These are phyloP conservation scores for Cephus spinipes DNA, from an alignment of 2,888 invertebrate species.

Conservation along the genomic window DNA sequence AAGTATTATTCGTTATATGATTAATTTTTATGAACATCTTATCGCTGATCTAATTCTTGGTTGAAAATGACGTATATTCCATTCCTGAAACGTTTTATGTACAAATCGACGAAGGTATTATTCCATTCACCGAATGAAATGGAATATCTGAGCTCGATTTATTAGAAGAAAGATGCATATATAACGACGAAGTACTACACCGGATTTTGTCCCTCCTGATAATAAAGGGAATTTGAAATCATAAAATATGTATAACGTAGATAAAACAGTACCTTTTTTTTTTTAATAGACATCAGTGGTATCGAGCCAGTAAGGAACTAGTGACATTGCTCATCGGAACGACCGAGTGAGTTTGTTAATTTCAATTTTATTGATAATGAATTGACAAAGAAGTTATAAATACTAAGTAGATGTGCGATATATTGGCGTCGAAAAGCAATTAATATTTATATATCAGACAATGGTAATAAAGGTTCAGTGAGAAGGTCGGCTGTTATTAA, in stretches of 20 bases:
- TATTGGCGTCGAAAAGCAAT: not conserved
- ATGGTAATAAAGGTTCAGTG: not conserved
- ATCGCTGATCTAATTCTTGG: not conserved
- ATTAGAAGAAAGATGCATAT: not conserved
- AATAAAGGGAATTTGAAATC: not conserved
- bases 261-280: not conserved
- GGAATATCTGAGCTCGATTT: not conserved
- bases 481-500: not conserved
- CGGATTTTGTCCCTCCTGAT: not conserved
- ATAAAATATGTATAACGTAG: not conserved
- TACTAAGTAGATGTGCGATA: not conserved
- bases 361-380: not conserved
- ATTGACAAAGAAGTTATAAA: not conserved
- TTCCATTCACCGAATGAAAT: not conserved
- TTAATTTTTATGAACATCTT: not conserved
- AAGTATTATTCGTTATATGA: not conserved
- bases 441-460: constrained; percentile 5
- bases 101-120: not conserved
- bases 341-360: not conserved
- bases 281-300: not conserved
- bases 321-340: not conserved
- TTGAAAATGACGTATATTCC: not conserved
- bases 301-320: not conserved
- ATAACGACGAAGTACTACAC: not conserved
- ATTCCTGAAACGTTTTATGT: not conserved